Conservation (phyloP, 2,888 invertebrate species). For the Colostygia pectinataria region DNA sequence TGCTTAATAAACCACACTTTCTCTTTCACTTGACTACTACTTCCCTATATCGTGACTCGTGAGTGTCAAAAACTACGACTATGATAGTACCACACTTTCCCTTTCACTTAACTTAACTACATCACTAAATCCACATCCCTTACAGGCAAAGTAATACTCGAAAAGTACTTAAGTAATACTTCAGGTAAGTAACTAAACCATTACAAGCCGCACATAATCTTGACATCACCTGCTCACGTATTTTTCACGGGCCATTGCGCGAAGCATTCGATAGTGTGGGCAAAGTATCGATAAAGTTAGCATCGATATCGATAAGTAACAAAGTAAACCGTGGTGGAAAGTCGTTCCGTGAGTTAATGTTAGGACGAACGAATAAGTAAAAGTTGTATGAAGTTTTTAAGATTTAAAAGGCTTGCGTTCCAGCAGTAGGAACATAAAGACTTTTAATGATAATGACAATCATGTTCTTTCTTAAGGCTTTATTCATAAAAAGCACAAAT, state of each 20-base stretch:
- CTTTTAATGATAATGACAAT: too few relatives aligned
- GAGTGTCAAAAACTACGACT: too few relatives aligned
- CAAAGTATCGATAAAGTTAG: constrained; percentile 20
- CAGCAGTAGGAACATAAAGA: too few relatives aligned
- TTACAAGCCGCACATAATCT: constrained; percentile 19
- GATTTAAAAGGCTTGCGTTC: too few relatives aligned
- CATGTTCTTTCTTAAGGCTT: too few relatives aligned
- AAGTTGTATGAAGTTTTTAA: background rate
- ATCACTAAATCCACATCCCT: background rate
- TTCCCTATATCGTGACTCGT: too few relatives aligned
- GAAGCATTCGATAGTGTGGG: constrained; percentile 31
- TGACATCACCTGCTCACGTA: constrained; percentile 28
- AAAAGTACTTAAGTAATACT: constrained; percentile 3
- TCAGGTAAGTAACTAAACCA: constrained; percentile 21
- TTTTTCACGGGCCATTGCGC: constrained; percentile 39
- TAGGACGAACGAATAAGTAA: background rate
- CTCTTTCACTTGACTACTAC: too few relatives aligned
- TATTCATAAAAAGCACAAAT: too few relatives aligned
- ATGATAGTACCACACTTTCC: background rate
- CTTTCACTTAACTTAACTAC: background rate
- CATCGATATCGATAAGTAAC: constrained; percentile 13
- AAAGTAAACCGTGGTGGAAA: background rate
- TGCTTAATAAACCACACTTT: too few relatives aligned
- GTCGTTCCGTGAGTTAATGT: background rate
- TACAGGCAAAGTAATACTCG: background rate